Evolutionary conservation across 1,140 invertebrate genomes (phyloP).

Genomic region (Ctenoplectra terminalis): DNA sequence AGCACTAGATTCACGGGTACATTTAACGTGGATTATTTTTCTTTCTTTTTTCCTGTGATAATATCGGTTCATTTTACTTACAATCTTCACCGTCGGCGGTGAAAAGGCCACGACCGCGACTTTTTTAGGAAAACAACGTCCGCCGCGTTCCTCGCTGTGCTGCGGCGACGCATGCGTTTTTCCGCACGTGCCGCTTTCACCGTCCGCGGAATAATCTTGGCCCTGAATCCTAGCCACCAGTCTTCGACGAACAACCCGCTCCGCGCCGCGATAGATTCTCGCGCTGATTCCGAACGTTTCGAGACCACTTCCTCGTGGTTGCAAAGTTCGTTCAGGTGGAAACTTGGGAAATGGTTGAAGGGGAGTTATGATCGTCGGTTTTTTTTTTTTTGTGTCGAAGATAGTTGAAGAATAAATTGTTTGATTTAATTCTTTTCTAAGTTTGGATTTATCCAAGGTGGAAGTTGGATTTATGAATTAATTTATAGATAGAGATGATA

Average conservation of each 20-base stretch:
- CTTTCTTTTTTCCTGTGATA: too few relatives aligned
- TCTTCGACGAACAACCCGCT: constrained; percentile 52
- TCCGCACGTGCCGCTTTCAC: constrained; percentile 39
- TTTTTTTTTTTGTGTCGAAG: too few relatives aligned
- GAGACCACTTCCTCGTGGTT: not conserved
- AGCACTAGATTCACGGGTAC: too few relatives aligned
- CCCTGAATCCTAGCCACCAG: constrained; percentile 60
- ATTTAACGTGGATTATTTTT: too few relatives aligned
- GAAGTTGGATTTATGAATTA: not conserved
- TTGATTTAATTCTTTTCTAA: too few relatives aligned
- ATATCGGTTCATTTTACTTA: too few relatives aligned
- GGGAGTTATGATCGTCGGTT: too few relatives aligned
- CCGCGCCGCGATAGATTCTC: constrained; percentile 9
- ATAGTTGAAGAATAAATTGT: too few relatives aligned
- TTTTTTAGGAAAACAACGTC: constrained; percentile 57
- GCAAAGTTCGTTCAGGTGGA: not conserved
- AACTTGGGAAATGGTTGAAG: not conserved
- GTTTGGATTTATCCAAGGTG: too few relatives aligned
- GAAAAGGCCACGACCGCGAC: constrained; percentile 23
- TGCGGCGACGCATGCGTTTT: constrained; percentile 67
- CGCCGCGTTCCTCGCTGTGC: not conserved
- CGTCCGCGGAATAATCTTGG: constrained; percentile 64
- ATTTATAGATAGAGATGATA: not conserved
- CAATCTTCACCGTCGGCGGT: too few relatives aligned
- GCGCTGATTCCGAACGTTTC: not conserved